Conservation (phyloP, 2,888 invertebrate genomes). For the Eutolmus rufibarbis region DNA sequence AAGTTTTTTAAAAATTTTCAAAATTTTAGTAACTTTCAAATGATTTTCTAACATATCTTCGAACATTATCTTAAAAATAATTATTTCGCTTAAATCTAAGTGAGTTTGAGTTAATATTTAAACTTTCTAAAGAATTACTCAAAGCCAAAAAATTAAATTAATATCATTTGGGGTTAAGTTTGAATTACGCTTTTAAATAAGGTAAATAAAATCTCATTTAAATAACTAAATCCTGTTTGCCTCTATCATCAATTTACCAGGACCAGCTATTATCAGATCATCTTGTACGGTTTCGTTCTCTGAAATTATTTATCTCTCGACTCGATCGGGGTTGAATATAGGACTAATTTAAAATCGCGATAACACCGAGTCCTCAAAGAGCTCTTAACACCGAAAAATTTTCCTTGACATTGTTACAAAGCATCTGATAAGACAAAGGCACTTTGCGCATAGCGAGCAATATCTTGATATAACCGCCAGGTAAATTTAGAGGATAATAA, state of each 20-base stretch:
- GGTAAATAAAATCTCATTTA: background rate
- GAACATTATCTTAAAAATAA: too few relatives aligned
- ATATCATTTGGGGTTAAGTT: background rate
- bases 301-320: background rate
- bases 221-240: background rate
- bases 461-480: background rate
- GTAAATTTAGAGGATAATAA: background rate
- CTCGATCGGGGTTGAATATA: background rate
- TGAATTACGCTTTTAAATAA: too few relatives aligned
- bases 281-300: background rate
- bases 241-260: background rate
- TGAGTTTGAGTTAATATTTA: too few relatives aligned
- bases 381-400: background rate
- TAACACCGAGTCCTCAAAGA: background rate
- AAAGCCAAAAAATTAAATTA: too few relatives aligned
- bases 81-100: too few relatives aligned
- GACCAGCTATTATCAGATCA: background rate
- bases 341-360: conserved; percentile 7
- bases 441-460: background rate
- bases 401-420: background rate
- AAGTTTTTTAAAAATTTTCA: too few relatives aligned
- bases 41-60: too few relatives aligned
- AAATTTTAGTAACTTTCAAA: too few relatives aligned
- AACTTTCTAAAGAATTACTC: too few relatives aligned
- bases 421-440: conserved; percentile 4